Evolutionary conservation across 2,113 vertebrate species (phyloP), one percentile per base, ranked within the genome.

Genomic region (Camarhynchus parvulus): DNA sequence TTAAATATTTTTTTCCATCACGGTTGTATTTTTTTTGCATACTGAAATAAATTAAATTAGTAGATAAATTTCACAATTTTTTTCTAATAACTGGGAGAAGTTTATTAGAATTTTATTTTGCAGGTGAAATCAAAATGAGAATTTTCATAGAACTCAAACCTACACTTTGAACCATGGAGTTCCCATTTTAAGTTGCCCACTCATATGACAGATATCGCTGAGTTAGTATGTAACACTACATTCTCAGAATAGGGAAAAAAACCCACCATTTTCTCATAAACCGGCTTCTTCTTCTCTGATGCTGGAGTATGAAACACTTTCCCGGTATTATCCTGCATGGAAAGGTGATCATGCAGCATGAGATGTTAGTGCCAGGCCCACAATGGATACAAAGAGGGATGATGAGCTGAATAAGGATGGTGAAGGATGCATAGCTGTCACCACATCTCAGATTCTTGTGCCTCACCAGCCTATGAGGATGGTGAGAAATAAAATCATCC

Each of bases 321-420:
- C 9, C 30, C 56, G 18, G 4, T 64, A 14, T 55, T 67, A 19
- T 78, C 17, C 56, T 47, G 5, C 7, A 16, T 50, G 42, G 35
- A 55, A 81, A 81, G 17, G 11, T 4, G 4, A 72, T 11, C 42
- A 23, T 2, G 0, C 27, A 72, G 16, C 4, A 33, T 44, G 27
- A 20, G 42, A 67, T 46, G 7, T 62, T n/a, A 41, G 52, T 56
- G 35, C 13, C 44, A 13, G 52, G 24, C 15, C 11, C 24, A 50
- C 0, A 0, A 20, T 16, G 24, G 30, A 15, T 33, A 24, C 14
- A 35, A 66, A 62, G 35, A 20, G 7, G 7, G 10, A 53, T 42
- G 22, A 25, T 63, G 39, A 68, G 10, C 15, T 64, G 70, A 58
- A 67, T 5, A 59, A 53, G 3, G 14, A 28, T 25, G 22, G 19